Percentiles rank a stretch among this genome's conserved stretches.
Evolutionary conservation across 2,888 invertebrate genomes (phyloP).

Genomic region (Tetragnatha montana): DNA sequence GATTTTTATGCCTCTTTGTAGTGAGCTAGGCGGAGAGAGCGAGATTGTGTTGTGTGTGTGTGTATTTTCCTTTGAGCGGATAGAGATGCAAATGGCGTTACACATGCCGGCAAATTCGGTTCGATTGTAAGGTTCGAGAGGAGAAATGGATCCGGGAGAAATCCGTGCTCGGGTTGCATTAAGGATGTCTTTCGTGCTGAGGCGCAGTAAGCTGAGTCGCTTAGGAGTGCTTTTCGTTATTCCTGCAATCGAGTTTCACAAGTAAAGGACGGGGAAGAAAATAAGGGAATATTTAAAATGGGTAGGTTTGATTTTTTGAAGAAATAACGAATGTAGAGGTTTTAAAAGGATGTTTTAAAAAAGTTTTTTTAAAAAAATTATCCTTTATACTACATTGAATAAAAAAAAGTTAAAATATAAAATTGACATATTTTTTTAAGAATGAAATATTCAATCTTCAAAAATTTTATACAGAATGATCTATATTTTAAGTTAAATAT

Average conservation of each 20-base stretch:
- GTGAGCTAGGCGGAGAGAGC: constrained; percentile 5
- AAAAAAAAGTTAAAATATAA: too few relatives aligned
- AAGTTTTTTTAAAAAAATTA: too few relatives aligned
- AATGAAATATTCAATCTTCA: too few relatives aligned
- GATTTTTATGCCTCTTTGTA: constrained; percentile 14
- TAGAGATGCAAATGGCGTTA: constrained; percentile 7
- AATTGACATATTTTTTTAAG: too few relatives aligned
- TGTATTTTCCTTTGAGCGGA: background rate
- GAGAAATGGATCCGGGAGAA: background rate
- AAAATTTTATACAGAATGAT: too few relatives aligned
- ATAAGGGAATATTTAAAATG: too few relatives aligned
- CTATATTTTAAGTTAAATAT: too few relatives aligned
- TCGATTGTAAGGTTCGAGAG: background rate
- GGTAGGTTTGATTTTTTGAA: too few relatives aligned
- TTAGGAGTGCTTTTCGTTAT: background rate
- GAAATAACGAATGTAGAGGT: too few relatives aligned
- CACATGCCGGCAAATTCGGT: background rate
- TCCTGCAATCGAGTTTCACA: background rate
- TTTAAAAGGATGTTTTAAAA: too few relatives aligned
- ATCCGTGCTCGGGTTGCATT: background rate
- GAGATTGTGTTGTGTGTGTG: background rate
- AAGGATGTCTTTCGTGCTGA: background rate
- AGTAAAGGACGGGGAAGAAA: too few relatives aligned
- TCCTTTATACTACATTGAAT: too few relatives aligned
- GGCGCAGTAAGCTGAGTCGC: background rate